Conservation (phyloP, 2,797 vertebrate species). For the Ctenopoma multispine region DNA sequence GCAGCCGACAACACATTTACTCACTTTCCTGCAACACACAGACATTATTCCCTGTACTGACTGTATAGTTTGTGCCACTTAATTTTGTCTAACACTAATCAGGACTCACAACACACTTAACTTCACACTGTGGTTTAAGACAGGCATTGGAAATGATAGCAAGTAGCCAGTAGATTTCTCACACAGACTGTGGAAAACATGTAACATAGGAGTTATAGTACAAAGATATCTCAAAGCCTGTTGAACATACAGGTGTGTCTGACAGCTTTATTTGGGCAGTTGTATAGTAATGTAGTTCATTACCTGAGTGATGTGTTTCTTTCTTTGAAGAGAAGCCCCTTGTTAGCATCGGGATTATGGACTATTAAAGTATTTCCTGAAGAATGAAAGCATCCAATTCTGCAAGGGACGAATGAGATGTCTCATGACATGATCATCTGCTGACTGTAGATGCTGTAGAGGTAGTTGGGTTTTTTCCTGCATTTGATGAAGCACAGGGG, state of each 20-base stretch:
- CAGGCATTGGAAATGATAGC: neutral
- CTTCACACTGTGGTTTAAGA: slow-evolving; percentile 22
- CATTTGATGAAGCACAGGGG: neutral
- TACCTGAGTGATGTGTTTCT: neutral
- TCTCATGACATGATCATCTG: neutral
- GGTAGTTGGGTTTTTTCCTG: neutral
- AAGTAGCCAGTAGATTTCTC: neutral
- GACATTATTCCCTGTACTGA: slow-evolving; percentile 46
- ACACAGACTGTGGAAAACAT: neutral
- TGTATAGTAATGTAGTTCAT: neutral
- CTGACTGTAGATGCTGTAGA: neutral
- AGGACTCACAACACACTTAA: slow-evolving; percentile 57
- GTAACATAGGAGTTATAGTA: neutral
- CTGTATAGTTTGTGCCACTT: slow-evolving; percentile 75
- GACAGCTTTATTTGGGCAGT: neutral
- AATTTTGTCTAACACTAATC: slow-evolving; percentile 76
- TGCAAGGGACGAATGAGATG: neutral
- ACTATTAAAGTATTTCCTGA: neutral
- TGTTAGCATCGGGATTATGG: neutral
- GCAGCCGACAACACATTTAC: slow-evolving; percentile 62
- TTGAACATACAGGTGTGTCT: neutral
- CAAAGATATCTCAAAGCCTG: neutral
- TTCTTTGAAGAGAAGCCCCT: neutral
- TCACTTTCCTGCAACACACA: slow-evolving; percentile 55
- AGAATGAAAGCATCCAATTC: neutral